A percentile compares a stretch with the other conserved stretches of the same genome.
Evolutionary conservation across 2,113 vertebrate species (phyloP).

Genomic region (Cyprinodon brontotheroides): DNA sequence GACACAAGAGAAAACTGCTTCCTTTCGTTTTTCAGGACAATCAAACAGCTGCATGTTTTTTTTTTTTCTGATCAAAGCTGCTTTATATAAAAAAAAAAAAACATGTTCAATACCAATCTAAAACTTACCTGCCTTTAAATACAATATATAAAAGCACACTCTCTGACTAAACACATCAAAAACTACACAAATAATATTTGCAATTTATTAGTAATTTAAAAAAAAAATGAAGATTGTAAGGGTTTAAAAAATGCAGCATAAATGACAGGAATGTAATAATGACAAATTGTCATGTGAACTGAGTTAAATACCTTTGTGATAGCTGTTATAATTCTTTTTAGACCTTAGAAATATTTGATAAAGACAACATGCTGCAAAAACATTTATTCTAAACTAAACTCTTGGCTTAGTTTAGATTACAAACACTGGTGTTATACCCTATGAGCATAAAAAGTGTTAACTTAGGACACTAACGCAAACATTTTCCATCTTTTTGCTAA

Average conservation of each 20-base stretch:
- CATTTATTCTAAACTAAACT: neutral
- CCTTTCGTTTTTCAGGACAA: slow-evolving; percentile 12
- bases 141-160: slow-evolving; percentile 39
- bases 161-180: slow-evolving; percentile 21
- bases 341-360: neutral
- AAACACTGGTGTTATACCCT: neutral
- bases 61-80: slow-evolving; percentile 15
- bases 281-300: no score
- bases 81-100: neutral
- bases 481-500: neutral
- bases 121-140: slow-evolving; percentile 7
- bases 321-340: neutral
- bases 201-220: neutral
- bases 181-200: neutral
- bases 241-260: neutral
- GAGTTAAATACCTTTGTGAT: neutral
- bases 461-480: neutral
- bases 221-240: neutral
- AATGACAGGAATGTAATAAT: neutral
- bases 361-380: no score
- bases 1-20: slow-evolving; percentile 43
- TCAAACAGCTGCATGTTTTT: neutral
- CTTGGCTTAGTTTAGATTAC: neutral
- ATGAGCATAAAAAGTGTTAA: neutral
- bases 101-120: neutral